These are phyloP conservation scores for Polyodon spathula DNA, from an alignment of 2,113 vertebrate species.

Conservation along the genomic window DNA sequence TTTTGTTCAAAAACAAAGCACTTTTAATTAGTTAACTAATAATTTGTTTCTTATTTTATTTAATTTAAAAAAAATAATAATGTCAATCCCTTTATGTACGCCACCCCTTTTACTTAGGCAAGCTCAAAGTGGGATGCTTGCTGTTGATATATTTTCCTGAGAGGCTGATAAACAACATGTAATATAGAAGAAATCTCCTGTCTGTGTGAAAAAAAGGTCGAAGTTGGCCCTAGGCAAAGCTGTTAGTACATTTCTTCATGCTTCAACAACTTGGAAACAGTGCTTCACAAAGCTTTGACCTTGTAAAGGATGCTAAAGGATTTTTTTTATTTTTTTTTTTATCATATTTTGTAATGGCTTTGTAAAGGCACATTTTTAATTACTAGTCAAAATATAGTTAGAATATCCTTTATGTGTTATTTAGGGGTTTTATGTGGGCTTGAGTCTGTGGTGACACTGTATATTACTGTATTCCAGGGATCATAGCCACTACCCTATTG, in stretches of 20 bases:
- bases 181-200: constrained; percentile 39
- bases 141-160: constrained; percentile 46
- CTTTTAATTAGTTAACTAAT: not conserved
- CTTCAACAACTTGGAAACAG: constrained; percentile 47
- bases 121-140: constrained; percentile 24
- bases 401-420: not conserved
- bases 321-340: constrained; percentile 24
- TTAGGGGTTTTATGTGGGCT: not conserved
- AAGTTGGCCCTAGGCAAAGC: constrained; percentile 46
- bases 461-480: no score
- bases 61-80: constrained; percentile 35
- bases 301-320: constrained; percentile 29
- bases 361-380: not conserved
- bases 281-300: constrained; percentile 30
- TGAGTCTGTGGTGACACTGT: no score
- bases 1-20: not conserved
- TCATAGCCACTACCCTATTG: no score
- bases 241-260: constrained; percentile 45
- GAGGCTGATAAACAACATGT: constrained; percentile 45
- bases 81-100: constrained; percentile 35
- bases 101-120: constrained; percentile 33
- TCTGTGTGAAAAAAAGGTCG: constrained; percentile 45
- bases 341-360: constrained; percentile 2
- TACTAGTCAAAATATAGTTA: no score
- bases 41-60: constrained; percentile 33